Evolutionary conservation across 2,113 vertebrate genomes (phyloP).

Genomic region (Orthochromis malagaraziensis): DNA sequence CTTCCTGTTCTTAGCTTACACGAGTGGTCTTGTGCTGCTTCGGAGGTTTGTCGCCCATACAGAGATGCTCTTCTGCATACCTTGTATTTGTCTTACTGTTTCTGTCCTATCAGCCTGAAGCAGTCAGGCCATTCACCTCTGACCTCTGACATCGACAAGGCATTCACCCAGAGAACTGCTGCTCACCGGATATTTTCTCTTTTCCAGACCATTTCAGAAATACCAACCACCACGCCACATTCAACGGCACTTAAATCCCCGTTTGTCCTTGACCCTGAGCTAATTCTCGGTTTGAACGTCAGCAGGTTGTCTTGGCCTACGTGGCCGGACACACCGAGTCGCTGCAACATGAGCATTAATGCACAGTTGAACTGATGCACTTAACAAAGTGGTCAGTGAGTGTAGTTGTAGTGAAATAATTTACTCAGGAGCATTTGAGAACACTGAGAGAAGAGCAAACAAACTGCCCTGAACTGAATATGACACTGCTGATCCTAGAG

Average conservation of each 20-base stretch:
- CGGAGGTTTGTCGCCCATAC: neutral
- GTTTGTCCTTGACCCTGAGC: neutral
- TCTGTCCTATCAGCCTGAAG: neutral
- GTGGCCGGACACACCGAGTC: neutral
- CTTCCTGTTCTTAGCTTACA: neutral
- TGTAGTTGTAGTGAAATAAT: neutral
- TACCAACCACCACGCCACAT: fast-evolving
- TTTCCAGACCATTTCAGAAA: neutral
- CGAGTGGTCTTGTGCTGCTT: neutral
- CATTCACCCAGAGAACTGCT: neutral
- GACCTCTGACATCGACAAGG: neutral
- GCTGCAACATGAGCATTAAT: fast-evolving
- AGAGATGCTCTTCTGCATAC: neutral
- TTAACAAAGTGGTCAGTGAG: neutral
- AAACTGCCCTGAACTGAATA: neutral
- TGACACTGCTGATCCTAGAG: neutral
- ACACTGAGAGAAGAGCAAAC: neutral
- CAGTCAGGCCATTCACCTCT: neutral
- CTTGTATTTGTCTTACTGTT: neutral
- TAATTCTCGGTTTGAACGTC: fast-evolving
- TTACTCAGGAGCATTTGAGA: neutral
- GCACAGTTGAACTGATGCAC: neutral
- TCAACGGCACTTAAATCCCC: neutral
- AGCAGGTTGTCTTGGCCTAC: neutral
- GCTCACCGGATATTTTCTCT: neutral